phyloP scores from a whole-genome alignment of 2,113 vertebrate species.

The Nycticryphes semicollaris region DNA sequence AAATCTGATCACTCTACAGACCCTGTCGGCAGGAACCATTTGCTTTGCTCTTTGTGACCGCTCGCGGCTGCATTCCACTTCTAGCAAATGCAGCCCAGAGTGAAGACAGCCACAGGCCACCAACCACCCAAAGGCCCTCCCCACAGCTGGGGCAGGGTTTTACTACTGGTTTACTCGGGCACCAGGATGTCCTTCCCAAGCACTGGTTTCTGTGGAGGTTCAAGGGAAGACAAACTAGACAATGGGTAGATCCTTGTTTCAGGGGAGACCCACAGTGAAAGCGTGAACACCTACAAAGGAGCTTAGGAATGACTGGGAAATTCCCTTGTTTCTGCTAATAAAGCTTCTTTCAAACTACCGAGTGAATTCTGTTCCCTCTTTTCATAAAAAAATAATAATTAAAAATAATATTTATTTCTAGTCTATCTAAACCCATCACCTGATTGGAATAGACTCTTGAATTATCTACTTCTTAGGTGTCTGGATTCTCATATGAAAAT shows the following conservation, averaged over 20 bases:
- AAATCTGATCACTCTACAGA: constrained; percentile 82
- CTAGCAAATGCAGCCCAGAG: constrained; percentile 74
- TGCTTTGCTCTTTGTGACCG: constrained; percentile 82
- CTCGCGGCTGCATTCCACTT: constrained; percentile 70
- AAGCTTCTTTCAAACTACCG: neutral
- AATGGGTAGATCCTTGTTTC: fast-evolving
- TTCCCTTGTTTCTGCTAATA: neutral
- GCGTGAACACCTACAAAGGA: neutral
- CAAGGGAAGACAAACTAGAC: fast-evolving
- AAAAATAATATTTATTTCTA: neutral
- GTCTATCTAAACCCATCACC: neutral
- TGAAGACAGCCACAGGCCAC: constrained; percentile 65
- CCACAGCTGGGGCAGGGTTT: neutral
- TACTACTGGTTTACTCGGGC: fast-evolving
- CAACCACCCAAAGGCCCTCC: neutral
- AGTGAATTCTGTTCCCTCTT: neutral
- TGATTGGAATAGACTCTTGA: neutral
- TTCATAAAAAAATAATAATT: neutral
- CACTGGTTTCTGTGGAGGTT: neutral
- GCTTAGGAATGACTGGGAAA: fast-evolving
- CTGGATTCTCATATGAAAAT: neutral
- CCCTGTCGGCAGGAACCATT: constrained; percentile 95
- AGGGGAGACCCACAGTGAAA: too few relatives aligned
- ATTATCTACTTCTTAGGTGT: neutral
- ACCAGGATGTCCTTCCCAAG: neutral